Evolutionary conservation across 2,797 vertebrate genomes (phyloP).

Genomic region (Enteromius viviparus): DNA sequence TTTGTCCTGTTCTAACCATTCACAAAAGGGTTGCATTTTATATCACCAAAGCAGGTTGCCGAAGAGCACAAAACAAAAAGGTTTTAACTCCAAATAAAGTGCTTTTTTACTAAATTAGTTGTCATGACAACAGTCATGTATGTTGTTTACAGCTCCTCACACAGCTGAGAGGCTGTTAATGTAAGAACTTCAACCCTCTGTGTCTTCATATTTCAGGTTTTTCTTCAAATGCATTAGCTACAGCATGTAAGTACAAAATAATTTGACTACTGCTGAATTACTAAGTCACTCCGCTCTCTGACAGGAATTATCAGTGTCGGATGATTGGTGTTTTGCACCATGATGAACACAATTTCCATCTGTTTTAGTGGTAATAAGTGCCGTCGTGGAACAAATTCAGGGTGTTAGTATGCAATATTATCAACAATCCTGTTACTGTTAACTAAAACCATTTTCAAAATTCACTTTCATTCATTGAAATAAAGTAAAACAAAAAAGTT

Average conservation of each 20-base stretch:
- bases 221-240: conserved; percentile 23
- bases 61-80: conserved; percentile 41
- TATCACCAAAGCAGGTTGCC: conserved; percentile 10
- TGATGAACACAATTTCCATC: neutral
- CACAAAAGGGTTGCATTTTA: neutral
- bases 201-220: conserved; percentile 22
- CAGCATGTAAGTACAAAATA: conserved; percentile 20
- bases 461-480: neutral
- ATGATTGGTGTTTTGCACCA: neutral
- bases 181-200: conserved; percentile 36
- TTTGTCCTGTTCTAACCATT: neutral
- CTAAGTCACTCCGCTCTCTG: conserved; percentile 23
- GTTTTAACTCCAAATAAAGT: conserved; percentile 25
- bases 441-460: neutral
- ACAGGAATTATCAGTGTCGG: conserved; percentile 15
- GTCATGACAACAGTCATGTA: conserved; percentile 39
- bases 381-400: neutral
- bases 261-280: conserved; percentile 27
- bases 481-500: neutral
- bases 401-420: neutral
- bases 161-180: conserved; percentile 35
- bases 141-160: conserved; percentile 43
- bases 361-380: conserved; percentile 12
- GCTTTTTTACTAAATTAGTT: conserved; percentile 28
- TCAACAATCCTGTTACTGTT: neutral